A percentile compares a stretch with the other conserved stretches of the same genome.
These are phyloP conservation scores for Ursus arctos DNA, from an alignment of 2,113 vertebrate species.

Conservation along the genomic window DNA sequence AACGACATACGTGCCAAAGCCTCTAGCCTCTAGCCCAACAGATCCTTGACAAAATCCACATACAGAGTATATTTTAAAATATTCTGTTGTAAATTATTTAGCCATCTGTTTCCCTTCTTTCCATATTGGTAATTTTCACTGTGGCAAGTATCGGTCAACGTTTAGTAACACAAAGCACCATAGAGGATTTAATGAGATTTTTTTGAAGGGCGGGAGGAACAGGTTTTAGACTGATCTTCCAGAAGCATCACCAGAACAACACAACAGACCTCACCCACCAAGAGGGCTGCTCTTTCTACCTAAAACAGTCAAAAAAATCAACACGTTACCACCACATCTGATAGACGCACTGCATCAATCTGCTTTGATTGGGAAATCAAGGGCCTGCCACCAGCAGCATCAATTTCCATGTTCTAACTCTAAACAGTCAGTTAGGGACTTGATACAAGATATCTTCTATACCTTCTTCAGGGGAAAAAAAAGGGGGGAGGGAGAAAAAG, in stretches of 20 bases:
- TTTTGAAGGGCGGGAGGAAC: not conserved
- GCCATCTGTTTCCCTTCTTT: not conserved
- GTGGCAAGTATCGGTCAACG: not conserved
- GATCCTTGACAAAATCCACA: not conserved
- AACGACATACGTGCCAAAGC: not conserved
- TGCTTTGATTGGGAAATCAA: not conserved
- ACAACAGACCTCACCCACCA: not conserved
- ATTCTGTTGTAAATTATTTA: not conserved
- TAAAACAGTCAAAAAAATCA: not conserved
- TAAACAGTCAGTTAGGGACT: not conserved
- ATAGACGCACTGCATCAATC: not conserved
- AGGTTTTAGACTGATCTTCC: not conserved
- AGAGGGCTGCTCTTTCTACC: not conserved
- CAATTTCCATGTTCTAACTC: not conserved
- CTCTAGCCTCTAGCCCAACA: not conserved
- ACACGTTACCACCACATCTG: not conserved
- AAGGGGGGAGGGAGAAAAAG: not conserved
- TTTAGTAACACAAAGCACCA: not conserved
- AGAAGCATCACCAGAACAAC: not conserved
- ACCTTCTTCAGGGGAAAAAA: not conserved
- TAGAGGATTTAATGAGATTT: not conserved
- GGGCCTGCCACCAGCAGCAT: not conserved
- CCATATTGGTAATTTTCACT: not conserved
- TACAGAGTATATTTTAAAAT: not conserved
- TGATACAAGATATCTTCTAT: not conserved